These are phyloP conservation scores for Trypoxylus dichotomus DNA, from an alignment of 1,140 invertebrate species.

Conservation along the genomic window DNA sequence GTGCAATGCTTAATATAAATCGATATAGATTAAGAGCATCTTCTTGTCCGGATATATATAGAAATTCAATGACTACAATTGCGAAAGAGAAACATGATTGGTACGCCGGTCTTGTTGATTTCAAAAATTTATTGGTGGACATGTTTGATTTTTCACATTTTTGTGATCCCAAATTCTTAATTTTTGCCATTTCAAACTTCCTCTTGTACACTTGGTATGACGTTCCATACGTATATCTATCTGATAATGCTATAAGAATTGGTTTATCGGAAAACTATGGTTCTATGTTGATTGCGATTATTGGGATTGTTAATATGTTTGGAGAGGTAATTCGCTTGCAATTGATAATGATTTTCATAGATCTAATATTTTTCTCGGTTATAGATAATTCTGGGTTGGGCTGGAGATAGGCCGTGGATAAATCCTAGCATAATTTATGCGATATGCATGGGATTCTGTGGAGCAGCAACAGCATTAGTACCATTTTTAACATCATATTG, in stretches of 20 bases:
- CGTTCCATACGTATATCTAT: slow-evolving; percentile 84
- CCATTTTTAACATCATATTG: slow-evolving; percentile 68
- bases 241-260: slow-evolving; percentile 72
- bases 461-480: slow-evolving; percentile 68
- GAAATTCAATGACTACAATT: slow-evolving; percentile 86
- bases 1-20: slow-evolving; percentile 84
- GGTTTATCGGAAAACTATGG: slow-evolving; percentile 73
- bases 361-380: slow-evolving; percentile 42
- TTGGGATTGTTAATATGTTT: slow-evolving; percentile 83
- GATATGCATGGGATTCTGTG: slow-evolving; percentile 76
- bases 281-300: slow-evolving; percentile 80
- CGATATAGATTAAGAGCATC: slow-evolving; percentile 78
- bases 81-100: slow-evolving; percentile 74
- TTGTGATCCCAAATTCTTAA: slow-evolving; percentile 70
- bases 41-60: slow-evolving; percentile 85
- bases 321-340: slow-evolving; percentile 70
- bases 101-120: slow-evolving; percentile 74
- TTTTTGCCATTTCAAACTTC: slow-evolving; percentile 84
- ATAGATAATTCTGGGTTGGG: slow-evolving; percentile 83
- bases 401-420: slow-evolving; percentile 78
- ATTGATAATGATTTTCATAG: slow-evolving; percentile 44
- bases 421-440: slow-evolving; percentile 77
- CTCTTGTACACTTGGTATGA: slow-evolving; percentile 87
- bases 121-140: slow-evolving; percentile 73
- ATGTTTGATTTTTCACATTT: slow-evolving; percentile 82